phyloP scores from a whole-genome alignment of 2,888 invertebrate genomes.

The Drosophila diplacantha region DNA sequence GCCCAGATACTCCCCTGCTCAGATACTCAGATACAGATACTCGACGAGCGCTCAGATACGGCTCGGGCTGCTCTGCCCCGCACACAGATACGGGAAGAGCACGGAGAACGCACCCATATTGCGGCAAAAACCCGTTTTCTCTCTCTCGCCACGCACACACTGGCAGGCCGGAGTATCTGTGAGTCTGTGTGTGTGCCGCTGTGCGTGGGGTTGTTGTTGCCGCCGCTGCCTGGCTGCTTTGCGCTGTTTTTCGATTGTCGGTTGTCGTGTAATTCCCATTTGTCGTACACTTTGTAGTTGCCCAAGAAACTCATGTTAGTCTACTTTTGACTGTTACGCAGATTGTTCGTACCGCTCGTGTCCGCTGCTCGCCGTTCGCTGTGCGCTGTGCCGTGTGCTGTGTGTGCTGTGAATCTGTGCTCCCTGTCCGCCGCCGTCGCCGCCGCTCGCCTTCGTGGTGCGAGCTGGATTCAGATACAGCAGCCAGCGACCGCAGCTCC shows the following conservation, averaged over 20 bases:
- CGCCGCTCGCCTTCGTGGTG: slow-evolving; percentile 30
- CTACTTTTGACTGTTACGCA: slow-evolving; percentile 78
- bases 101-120: slow-evolving; percentile 26
- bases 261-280: slow-evolving; percentile 77
- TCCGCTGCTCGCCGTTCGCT: slow-evolving; percentile 19
- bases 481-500: slow-evolving; percentile 14
- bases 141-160: slow-evolving; percentile 36
- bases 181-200: slow-evolving; percentile 24
- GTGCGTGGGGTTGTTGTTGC: slow-evolving; percentile 42
- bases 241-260: slow-evolving; percentile 75
- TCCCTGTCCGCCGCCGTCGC: slow-evolving; percentile 27
- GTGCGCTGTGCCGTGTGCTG: slow-evolving; percentile 25
- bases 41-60: slow-evolving; percentile 17
- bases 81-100: slow-evolving; percentile 12
- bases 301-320: slow-evolving; percentile 78
- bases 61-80: slow-evolving; percentile 9
- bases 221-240: slow-evolving; percentile 49
- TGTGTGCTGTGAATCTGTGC: slow-evolving; percentile 29
- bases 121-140: slow-evolving; percentile 58
- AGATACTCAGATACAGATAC: slow-evolving; percentile 16
- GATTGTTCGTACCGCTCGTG: slow-evolving; percentile 76
- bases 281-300: slow-evolving; percentile 77
- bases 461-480: slow-evolving; percentile 34
- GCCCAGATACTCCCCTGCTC: slow-evolving; percentile 31
- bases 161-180: slow-evolving; percentile 9